These are phyloP conservation scores for Peromyscus melanophrys DNA, from an alignment of 2,797 vertebrate genomes.

Conservation along the genomic window DNA sequence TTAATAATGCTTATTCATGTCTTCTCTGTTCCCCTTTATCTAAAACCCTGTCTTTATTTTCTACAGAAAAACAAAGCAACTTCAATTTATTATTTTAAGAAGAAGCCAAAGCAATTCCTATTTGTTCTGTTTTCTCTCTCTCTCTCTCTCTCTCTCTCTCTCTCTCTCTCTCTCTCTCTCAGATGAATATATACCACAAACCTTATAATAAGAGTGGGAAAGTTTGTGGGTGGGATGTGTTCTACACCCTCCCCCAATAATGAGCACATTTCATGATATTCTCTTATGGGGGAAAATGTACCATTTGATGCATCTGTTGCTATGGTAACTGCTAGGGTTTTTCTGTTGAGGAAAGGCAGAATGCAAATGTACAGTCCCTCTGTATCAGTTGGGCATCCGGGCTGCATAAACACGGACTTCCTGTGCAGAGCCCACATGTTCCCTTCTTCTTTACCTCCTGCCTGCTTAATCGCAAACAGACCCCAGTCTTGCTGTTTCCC, in stretches of 20 bases:
- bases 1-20: neutral
- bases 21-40: constrained; percentile 19
- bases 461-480: constrained; percentile 38
- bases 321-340: constrained; percentile 17
- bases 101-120: neutral
- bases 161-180: too few relatives aligned
- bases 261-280: constrained; percentile 38
- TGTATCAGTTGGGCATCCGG: constrained; percentile 63
- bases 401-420: constrained; percentile 38
- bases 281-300: constrained; percentile 48
- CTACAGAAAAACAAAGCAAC: neutral
- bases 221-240: neutral
- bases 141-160: too few relatives aligned
- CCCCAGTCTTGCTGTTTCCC: neutral
- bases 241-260: neutral
- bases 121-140: neutral
- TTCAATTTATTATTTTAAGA: neutral
- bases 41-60: constrained; percentile 50
- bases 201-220: constrained; percentile 36
- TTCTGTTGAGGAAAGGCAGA: constrained; percentile 58
- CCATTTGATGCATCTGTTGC: constrained; percentile 68
- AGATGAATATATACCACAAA: neutral
- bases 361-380: constrained; percentile 28
- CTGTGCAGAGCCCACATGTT: neutral
- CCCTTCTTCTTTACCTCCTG: neutral